Conservation (phyloP, 2,113 vertebrate genomes). For the Catagonus wagneri region DNA sequence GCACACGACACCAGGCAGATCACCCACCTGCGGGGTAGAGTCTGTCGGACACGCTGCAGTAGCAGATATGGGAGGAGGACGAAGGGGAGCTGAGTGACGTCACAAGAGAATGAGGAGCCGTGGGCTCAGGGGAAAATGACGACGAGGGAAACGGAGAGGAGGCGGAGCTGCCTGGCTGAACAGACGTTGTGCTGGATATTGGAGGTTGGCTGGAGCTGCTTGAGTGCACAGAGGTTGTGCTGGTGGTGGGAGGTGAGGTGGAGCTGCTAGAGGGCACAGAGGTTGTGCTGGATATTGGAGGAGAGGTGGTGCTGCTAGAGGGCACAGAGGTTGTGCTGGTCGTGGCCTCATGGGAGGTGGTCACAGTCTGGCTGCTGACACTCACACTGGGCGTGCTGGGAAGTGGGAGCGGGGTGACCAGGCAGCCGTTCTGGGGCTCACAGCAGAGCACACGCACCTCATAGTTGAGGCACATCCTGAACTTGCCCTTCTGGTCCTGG, state of each 20-base stretch:
- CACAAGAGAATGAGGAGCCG: fast-evolving
- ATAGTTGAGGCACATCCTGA: slow-evolving; percentile 80
- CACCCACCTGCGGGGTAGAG: slow-evolving; percentile 75
- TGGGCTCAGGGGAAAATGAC: fast-evolving
- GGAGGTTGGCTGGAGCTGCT: too few relatives aligned
- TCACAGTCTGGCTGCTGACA: not conserved
- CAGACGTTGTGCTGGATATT: too few relatives aligned
- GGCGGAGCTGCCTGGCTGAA: too few relatives aligned
- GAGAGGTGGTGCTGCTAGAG: too few relatives aligned
- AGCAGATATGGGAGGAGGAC: not conserved
- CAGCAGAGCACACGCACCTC: slow-evolving; percentile 78
- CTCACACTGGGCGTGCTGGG: not conserved
- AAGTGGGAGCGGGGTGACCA: fast-evolving
- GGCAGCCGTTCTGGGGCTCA: not conserved
- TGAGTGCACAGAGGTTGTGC: too few relatives aligned
- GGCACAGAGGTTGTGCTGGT: not conserved
- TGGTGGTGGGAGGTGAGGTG: too few relatives aligned
- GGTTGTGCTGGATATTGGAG: too few relatives aligned
- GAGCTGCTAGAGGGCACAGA: too few relatives aligned
- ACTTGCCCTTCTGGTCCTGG: slow-evolving; percentile 70
- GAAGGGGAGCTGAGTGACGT: fast-evolving
- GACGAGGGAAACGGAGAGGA: too few relatives aligned
- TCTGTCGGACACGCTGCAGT: slow-evolving; percentile 48
- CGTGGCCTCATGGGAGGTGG: not conserved
- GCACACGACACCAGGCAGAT: fast-evolving